A percentile compares a stretch with the other conserved stretches of the same genome.
phyloP scores from a whole-genome alignment of 2,113 vertebrate species.

The Chaenogobius annularis region DNA sequence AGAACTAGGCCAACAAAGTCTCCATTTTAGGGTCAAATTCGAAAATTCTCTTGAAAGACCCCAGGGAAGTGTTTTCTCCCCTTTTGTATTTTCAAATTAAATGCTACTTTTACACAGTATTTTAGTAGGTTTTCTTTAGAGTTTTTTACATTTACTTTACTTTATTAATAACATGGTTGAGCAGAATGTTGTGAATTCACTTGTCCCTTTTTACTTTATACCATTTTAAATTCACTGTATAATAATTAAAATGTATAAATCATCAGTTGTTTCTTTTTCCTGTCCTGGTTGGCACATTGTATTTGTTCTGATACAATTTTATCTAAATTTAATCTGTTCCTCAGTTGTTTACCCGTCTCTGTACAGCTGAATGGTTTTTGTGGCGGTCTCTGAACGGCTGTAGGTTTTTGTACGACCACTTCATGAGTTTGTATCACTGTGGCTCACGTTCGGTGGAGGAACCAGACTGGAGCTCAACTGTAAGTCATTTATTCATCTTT shows the following conservation, averaged over 20 bases:
- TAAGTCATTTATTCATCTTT: not conserved
- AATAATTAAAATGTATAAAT: too few species aligned
- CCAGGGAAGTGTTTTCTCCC: not conserved
- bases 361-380: not conserved
- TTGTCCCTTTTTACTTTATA: too few species aligned
- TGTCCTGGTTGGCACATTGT: too few species aligned
- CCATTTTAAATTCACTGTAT: not conserved
- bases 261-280: too few species aligned
- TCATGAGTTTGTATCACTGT: constrained; percentile 1
- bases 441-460: not conserved
- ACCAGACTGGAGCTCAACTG: constrained; percentile 1
- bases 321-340: not conserved
- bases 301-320: not conserved
- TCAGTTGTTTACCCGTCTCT: not conserved
- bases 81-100: too few species aligned
- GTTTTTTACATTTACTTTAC: too few species aligned
- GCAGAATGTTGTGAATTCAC: too few species aligned
- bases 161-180: too few species aligned
- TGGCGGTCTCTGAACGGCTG: not conserved
- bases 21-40: not conserved
- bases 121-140: too few species aligned
- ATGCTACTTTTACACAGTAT: too few species aligned
- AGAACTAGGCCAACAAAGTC: not conserved
- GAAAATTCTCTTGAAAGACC: not conserved
- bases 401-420: not conserved